Evolutionary conservation across 2,113 vertebrate species (phyloP).

Genomic region (Aegotheles bennettii): DNA sequence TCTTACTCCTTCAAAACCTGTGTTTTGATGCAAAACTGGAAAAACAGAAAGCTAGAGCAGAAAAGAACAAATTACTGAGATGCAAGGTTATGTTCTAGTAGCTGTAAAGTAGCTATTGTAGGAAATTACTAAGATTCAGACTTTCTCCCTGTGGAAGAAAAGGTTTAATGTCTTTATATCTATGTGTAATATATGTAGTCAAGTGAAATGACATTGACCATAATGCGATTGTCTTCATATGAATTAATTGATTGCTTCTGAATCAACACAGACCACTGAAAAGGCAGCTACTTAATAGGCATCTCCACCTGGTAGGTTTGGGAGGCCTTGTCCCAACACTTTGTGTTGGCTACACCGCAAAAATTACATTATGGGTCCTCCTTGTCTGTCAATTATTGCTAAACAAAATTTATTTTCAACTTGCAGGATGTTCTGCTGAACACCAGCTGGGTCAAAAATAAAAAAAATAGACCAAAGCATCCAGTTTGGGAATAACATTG

Average conservation of each 20-base stretch:
- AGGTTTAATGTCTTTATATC: not conserved
- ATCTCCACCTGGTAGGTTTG: not conserved
- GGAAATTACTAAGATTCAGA: not conserved
- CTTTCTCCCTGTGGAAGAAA: no score
- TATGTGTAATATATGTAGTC: not conserved
- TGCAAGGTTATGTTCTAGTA: not conserved
- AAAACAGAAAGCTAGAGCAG: not conserved
- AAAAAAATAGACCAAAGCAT: not conserved
- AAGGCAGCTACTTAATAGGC: not conserved
- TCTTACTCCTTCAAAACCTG: not conserved
- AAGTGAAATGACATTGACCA: not conserved
- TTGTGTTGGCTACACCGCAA: not conserved
- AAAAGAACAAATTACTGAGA: not conserved
- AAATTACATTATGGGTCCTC: not conserved
- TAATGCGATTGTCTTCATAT: not conserved
- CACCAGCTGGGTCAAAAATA: not conserved
- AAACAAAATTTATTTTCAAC: not conserved
- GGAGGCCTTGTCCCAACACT: not conserved
- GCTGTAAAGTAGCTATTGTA: not conserved
- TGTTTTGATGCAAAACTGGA: not conserved
- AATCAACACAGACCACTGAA: not conserved
- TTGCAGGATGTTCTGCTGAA: not conserved
- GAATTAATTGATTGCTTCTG: not conserved
- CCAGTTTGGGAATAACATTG: not conserved
- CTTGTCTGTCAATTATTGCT: not conserved